Evolutionary conservation across 2,888 invertebrate genomes (phyloP).

Genomic region (Mycogona germanica): DNA sequence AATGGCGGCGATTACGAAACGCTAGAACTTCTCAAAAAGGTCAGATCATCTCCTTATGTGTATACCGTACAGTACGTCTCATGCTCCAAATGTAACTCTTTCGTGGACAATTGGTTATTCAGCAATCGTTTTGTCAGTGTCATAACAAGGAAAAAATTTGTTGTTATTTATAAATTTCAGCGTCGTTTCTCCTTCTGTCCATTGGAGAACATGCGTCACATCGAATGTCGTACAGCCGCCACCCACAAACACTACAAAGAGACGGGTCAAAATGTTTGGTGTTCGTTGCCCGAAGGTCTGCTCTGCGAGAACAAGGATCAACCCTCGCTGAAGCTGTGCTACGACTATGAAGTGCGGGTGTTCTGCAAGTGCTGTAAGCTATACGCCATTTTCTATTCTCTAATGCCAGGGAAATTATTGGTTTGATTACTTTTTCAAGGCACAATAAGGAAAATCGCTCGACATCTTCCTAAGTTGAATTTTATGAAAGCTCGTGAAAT

Average conservation of each 20-base stretch:
- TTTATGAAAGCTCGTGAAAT: too few species aligned
- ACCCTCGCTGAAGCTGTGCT: slow-evolving; percentile 39
- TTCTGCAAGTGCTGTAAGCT: slow-evolving; percentile 48
- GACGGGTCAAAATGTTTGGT: slow-evolving; percentile 60
- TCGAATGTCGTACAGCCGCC: slow-evolving; percentile 59
- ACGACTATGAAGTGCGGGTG: slow-evolving; percentile 72
- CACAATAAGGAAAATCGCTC: too few species aligned
- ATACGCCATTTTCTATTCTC: too few species aligned
- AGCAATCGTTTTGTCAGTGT: slow-evolving; percentile 23
- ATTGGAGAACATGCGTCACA: slow-evolving; percentile 49
- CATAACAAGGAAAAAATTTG: not conserved
- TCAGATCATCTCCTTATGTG: too few species aligned
- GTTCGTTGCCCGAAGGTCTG: slow-evolving; percentile 58
- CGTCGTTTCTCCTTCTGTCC: slow-evolving; percentile 37
- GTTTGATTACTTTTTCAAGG: too few species aligned
- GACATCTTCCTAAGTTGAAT: too few species aligned
- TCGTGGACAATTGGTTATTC: not conserved
- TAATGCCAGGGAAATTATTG: too few species aligned
- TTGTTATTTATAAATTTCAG: not conserved
- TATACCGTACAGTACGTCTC: too few species aligned
- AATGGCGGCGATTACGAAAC: slow-evolving; percentile 31
- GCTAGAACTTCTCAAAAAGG: slow-evolving; percentile 18
- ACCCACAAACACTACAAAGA: slow-evolving; percentile 50
- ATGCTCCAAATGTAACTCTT: too few species aligned
- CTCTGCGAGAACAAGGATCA: slow-evolving; percentile 42